These are phyloP conservation scores for Megaceryle torquata DNA, from an alignment of 2,113 vertebrate genomes.

Conservation along the genomic window DNA sequence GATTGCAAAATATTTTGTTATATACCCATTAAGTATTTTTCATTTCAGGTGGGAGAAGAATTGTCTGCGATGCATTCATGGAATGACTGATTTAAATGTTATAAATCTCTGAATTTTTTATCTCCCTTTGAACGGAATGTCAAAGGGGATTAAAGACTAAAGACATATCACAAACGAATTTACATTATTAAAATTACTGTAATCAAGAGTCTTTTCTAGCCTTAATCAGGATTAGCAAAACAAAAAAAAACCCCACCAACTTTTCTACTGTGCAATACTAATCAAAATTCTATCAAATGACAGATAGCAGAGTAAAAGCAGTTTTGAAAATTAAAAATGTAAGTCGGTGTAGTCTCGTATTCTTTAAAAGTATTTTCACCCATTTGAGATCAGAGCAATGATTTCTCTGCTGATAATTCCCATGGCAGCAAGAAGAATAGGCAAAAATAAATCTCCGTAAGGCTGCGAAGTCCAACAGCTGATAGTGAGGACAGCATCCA, in stretches of 20 bases:
- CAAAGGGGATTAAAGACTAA: constrained; percentile 67
- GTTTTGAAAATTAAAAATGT: not conserved
- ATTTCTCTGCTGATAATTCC: not conserved
- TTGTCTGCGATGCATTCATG: not conserved
- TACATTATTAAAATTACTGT: constrained; percentile 69
- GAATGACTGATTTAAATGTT: constrained; percentile 44
- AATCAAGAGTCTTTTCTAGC: constrained; percentile 56
- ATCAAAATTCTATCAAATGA: not conserved
- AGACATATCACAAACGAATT: constrained; percentile 67
- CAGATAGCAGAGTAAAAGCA: not conserved
- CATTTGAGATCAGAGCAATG: not conserved
- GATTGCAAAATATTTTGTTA: not conserved
- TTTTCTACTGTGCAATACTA: not conserved
- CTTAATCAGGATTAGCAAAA: constrained; percentile 59
- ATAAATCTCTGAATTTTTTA: constrained; percentile 63
- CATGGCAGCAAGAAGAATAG: rapidly evolving
- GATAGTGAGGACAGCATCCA: not conserved
- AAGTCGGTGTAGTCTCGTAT: not conserved
- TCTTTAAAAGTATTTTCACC: not conserved
- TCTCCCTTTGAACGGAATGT: constrained; percentile 54
- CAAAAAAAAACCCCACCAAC: not conserved
- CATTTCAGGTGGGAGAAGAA: not conserved
- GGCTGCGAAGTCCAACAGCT: rapidly evolving
- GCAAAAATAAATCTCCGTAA: not conserved
- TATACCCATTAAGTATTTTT: not conserved